Base-by-base conservation (phyloP, 2,888 invertebrate genomes). In the Melanargia galathea region DNA sequence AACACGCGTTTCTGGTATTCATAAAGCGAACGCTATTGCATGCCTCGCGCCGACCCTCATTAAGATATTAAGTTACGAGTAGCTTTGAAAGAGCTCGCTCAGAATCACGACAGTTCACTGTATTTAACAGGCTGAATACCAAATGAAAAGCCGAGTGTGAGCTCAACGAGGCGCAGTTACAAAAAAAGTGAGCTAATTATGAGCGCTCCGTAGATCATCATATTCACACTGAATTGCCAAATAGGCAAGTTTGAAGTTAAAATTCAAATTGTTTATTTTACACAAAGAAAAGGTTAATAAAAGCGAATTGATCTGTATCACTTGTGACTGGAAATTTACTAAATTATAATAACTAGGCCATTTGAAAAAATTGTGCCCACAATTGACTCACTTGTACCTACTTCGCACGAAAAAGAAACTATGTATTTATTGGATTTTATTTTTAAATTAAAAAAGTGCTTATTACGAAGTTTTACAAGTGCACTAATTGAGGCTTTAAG, bases 11-110 rank as follows among this genome's bases (percentile, higher is more conserved):
- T 54, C 54, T 56, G 54, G 60, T 56, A 63, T 65, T 52, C 57
- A 57, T 57, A 66, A 58, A 30, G 33, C 57, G 45, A n/a, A 54
- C 45, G 22, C 55, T 59, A 65, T 33, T 35, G 65, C 54, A 60
- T 46, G 54, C 57, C 63, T 57, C 46, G 46, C 48, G 52, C 57
- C 57, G 10, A 46, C 52, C 52, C 60, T 66, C 60, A 63, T 63
- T 66, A 63, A 52, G 60, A 60, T 66, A 63, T 66, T 63, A 66
- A 63, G 60, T 63, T 63, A 58, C 33, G 22, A 24, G 40, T 16
- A 51, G 65, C 56, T 65, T 60, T 66, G 57, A 63, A 63, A 63
- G 58, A 58, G 35, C 45, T 18, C 35, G 48, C 22, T 48, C 35
- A 48, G 48, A 48, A 48, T 58, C 58, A 35, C 48, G 48, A 58